A percentile compares a stretch with the other conserved stretches of the same genome.
phyloP scores from a whole-genome alignment of 1,140 invertebrate species.

The Trachymyrmex cornetzi region DNA sequence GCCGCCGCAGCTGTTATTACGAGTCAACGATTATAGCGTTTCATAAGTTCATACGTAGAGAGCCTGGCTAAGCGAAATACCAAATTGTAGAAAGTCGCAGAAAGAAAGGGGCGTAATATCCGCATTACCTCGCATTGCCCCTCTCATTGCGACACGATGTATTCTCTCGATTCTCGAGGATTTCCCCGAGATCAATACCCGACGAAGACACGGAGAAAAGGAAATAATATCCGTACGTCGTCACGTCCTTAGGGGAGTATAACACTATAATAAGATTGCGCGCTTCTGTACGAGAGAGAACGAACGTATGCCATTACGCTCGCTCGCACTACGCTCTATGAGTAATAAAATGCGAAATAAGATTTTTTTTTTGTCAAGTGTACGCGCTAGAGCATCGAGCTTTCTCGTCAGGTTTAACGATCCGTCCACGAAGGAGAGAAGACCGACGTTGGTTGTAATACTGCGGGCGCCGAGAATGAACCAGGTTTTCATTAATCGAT shows the following conservation, averaged over 20 bases:
- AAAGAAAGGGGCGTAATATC: conserved; percentile 53
- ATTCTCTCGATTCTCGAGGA: conserved; percentile 52
- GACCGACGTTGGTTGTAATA: background rate
- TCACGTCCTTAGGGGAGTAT: conserved; percentile 52
- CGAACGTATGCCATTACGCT: conserved; percentile 4
- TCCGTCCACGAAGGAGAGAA: background rate
- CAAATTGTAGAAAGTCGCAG: conserved; percentile 37
- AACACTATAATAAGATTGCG: conserved; percentile 57
- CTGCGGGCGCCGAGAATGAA: background rate
- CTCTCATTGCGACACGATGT: conserved; percentile 38
- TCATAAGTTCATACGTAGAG: conserved; percentile 57
- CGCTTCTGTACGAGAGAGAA: background rate
- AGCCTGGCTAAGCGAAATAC: conserved; percentile 37
- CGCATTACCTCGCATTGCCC: conserved; percentile 40
- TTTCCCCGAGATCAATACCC: conserved; percentile 60
- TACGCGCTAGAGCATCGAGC: background rate
- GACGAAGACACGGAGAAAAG: conserved; percentile 52
- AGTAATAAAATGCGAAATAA: conserved; percentile 57
- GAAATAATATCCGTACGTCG: conserved; percentile 61
- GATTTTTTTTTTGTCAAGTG: conserved; percentile 33
- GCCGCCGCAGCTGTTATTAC: conserved; percentile 42
- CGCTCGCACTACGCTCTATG: conserved; percentile 21
- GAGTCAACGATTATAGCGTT: conserved; percentile 56
- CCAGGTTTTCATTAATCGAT: conserved; percentile 27
- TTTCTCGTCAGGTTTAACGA: conserved; percentile 27